phyloP scores from a whole-genome alignment of 2,797 vertebrate species.

The Pterois miles region DNA sequence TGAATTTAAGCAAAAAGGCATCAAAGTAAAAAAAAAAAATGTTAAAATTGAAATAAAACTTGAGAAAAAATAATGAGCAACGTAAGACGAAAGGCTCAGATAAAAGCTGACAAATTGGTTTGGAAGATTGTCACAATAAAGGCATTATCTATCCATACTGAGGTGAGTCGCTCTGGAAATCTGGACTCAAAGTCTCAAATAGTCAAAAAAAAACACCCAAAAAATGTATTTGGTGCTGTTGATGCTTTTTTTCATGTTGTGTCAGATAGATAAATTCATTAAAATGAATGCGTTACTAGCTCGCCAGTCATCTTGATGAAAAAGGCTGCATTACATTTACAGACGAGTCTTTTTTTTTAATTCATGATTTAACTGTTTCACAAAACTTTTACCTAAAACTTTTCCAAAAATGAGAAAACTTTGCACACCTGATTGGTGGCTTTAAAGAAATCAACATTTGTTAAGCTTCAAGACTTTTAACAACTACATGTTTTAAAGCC shows the following conservation, averaged over 20 bases:
- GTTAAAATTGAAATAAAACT: not conserved
- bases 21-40: not conserved
- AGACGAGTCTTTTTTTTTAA: not conserved
- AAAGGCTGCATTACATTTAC: not conserved
- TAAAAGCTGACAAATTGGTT: not conserved
- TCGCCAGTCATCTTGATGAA: not conserved
- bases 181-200: not conserved
- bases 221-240: not conserved
- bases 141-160: not conserved
- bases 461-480: not conserved
- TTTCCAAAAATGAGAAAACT: not conserved
- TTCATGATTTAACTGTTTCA: not conserved
- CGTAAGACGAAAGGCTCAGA: not conserved
- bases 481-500: not conserved
- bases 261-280: not conserved
- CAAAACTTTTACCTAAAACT: not conserved
- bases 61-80: not conserved
- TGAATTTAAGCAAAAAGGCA: not conserved
- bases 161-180: not conserved
- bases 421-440: not conserved
- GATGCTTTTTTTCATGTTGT: not conserved
- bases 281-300: not conserved
- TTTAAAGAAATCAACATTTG: not conserved
- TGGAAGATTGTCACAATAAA: conserved; percentile 42
- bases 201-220: not conserved